These are phyloP conservation scores for Rhinogobio ventralis DNA, from an alignment of 2,797 vertebrate genomes.

Conservation along the genomic window DNA sequence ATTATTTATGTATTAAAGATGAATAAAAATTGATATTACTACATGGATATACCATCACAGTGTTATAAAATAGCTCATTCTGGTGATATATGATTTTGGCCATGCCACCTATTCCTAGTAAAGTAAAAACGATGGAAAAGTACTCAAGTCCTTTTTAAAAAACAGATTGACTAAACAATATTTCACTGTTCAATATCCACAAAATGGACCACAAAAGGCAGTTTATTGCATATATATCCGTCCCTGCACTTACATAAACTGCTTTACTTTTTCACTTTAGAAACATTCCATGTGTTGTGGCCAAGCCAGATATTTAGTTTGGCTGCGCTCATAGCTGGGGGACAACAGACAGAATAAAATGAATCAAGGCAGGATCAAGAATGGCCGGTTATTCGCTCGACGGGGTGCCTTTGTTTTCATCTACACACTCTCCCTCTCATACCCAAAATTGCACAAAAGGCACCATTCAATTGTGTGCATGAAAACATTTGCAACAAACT, in stretches of 20 bases:
- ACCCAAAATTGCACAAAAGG: background rate
- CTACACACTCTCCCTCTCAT: constrained; percentile 2
- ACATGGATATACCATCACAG: too few species aligned
- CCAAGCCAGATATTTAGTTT: constrained; percentile 73
- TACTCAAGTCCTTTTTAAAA: background rate
- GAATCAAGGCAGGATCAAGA: constrained; percentile 55
- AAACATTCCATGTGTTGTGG: constrained; percentile 66
- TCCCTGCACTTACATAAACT: constrained; percentile 66
- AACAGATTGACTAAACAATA: constrained; percentile 9
- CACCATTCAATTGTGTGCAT: constrained; percentile 2
- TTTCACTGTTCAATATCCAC: constrained; percentile 61
- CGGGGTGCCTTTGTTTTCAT: constrained; percentile 47
- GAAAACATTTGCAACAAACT: background rate
- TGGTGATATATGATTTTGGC: background rate
- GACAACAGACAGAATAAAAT: constrained; percentile 42
- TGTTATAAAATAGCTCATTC: background rate
- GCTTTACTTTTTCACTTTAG: constrained; percentile 57
- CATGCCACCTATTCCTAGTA: background rate
- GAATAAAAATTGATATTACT: background rate
- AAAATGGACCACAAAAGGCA: constrained; percentile 61
- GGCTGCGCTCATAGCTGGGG: constrained; percentile 63
- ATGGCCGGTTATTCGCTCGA: constrained; percentile 51
- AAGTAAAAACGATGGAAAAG: background rate
- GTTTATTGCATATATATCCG: constrained; percentile 70
- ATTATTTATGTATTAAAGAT: background rate